These are phyloP conservation scores for Tyrannus savana DNA, from an alignment of 2,113 vertebrate species.

Conservation along the genomic window DNA sequence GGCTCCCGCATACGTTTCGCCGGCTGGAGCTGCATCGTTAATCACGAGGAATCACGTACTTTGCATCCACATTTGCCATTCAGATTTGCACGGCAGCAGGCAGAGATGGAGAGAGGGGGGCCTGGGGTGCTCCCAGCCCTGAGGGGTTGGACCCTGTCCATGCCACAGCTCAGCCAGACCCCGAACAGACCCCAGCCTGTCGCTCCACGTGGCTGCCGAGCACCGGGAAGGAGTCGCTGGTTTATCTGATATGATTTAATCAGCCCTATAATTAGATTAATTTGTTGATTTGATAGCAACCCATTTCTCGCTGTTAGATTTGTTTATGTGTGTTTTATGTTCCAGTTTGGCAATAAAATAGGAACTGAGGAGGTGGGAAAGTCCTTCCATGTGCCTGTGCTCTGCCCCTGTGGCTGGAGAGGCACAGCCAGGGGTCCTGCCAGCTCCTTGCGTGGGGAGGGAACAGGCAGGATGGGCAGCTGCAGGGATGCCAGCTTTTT, in stretches of 20 bases:
- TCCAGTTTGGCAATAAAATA: slow-evolving; percentile 35
- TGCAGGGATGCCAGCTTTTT: too few species aligned
- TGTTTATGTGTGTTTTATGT: slow-evolving; percentile 58
- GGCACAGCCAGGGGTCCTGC: fast-evolving
- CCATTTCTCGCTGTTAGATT: slow-evolving; percentile 42
- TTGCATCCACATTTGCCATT: background rate
- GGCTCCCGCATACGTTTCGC: background rate
- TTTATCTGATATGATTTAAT: slow-evolving; percentile 53
- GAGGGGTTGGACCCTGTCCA: fast-evolving
- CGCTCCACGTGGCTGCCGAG: background rate
- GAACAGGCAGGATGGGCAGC: background rate
- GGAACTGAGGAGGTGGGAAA: slow-evolving; percentile 44
- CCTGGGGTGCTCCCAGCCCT: background rate
- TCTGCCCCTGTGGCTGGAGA: background rate
- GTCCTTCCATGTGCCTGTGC: fast-evolving
- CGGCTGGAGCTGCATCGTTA: background rate
- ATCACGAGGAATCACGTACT: background rate
- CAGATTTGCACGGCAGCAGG: background rate
- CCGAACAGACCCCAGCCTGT: background rate
- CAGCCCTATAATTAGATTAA: slow-evolving; percentile 70
- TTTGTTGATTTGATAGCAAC: slow-evolving; percentile 63
- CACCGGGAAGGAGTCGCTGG: background rate
- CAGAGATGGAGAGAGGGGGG: fast-evolving
- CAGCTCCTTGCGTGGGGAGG: background rate
- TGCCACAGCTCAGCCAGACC: background rate